Conservation (phyloP, 2,888 invertebrate genomes). For the Drosophila multiciliata region DNA sequence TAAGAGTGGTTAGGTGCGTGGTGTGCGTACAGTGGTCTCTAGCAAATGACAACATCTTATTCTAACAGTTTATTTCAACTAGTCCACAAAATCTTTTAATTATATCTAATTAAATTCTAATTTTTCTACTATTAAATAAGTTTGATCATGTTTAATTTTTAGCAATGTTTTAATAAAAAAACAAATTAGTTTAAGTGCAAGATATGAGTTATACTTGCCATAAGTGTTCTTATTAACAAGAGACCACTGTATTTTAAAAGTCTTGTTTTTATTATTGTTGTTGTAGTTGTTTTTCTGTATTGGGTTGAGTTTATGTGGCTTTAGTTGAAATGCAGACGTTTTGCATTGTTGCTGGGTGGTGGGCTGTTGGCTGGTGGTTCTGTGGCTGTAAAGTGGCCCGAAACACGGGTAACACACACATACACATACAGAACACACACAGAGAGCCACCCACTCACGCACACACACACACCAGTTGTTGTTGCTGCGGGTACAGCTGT, state of each 20-base stretch:
- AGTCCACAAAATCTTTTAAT: background rate
- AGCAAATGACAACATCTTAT: background rate
- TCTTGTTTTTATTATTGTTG: slow-evolving; percentile 30
- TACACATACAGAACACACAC: slow-evolving; percentile 6
- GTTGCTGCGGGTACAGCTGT: slow-evolving; percentile 66
- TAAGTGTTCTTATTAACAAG: background rate
- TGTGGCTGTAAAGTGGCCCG: slow-evolving; percentile 78
- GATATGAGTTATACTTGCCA: background rate
- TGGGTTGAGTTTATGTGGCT: slow-evolving; percentile 55
- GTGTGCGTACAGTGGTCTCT: background rate
- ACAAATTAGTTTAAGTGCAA: background rate
- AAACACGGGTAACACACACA: slow-evolving; percentile 55
- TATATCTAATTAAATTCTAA: background rate
- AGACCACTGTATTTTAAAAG: background rate
- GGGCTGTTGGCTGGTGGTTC: slow-evolving; percentile 23
- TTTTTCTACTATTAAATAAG: too few relatives aligned
- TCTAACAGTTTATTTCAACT: background rate
- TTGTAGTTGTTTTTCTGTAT: slow-evolving; percentile 53
- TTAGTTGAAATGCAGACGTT: slow-evolving; percentile 78
- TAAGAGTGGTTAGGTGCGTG: slow-evolving; percentile 16
- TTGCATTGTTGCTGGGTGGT: slow-evolving; percentile 73
- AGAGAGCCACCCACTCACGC: slow-evolving; percentile 12
- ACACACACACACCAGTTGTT: slow-evolving; percentile 17
- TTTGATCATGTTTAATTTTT: too few relatives aligned
- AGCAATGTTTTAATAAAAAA: background rate